Percentiles rank a stretch among this genome's conserved stretches.
phyloP scores from a whole-genome alignment of 2,888 invertebrate species.

The Oxycera nigricornis region DNA sequence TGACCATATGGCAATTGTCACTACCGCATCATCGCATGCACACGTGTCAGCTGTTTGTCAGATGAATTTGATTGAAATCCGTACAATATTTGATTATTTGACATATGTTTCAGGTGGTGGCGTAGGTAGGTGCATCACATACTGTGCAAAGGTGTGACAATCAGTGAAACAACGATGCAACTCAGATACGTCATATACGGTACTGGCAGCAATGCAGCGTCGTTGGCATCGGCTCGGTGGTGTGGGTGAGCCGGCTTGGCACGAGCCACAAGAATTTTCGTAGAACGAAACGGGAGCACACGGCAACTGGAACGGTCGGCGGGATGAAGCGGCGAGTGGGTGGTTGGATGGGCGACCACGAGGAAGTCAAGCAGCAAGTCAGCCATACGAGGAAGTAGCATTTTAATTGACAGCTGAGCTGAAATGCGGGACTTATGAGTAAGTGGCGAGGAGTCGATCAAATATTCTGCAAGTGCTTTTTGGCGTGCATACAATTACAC shows the following conservation, averaged over 20 bases:
- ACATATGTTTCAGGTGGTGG: background rate
- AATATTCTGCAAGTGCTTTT: background rate
- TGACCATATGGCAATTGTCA: background rate
- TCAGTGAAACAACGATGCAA: background rate
- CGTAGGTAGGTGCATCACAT: background rate
- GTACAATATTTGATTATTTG: constrained; percentile 22
- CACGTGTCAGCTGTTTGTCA: constrained; percentile 36
- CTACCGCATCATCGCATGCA: constrained; percentile 16
- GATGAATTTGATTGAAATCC: constrained; percentile 32
- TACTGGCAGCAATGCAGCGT: background rate
- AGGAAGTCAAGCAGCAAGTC: constrained; percentile 1
- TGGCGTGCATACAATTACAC: background rate
- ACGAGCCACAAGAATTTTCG: constrained; percentile 24
- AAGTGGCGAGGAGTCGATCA: background rate
- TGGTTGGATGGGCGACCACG: constrained; percentile 6
- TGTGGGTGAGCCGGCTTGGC: constrained; percentile 33
- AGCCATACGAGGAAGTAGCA: constrained; percentile 29
- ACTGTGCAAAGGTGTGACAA: constrained; percentile 14
- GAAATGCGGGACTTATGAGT: background rate
- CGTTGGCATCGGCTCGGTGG: background rate
- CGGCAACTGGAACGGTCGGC: background rate
- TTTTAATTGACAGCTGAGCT: constrained; percentile 13
- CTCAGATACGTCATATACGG: background rate
- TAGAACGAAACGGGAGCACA: constrained; percentile 24
- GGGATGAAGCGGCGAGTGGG: too few relatives aligned